Percentiles rank a stretch among this genome's conserved stretches.
phyloP scores from a whole-genome alignment of 2,113 vertebrate species.

The Aramus guarauna region DNA sequence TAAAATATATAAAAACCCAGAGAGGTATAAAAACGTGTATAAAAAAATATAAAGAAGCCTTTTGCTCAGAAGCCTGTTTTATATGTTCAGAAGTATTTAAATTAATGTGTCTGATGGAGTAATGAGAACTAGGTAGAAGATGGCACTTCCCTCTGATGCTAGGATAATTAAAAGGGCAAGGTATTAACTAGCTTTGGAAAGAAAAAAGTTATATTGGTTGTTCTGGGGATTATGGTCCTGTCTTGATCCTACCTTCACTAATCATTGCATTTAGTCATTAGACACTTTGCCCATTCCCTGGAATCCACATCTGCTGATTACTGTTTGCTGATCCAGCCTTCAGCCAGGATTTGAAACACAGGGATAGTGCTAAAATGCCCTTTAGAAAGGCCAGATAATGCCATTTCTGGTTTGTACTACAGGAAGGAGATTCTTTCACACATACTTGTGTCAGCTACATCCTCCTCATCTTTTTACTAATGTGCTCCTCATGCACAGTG shows the following conservation, averaged over 20 bases:
- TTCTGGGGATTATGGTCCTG: background rate
- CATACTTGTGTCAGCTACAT: background rate
- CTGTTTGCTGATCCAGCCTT: slow-evolving; percentile 1
- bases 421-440: background rate
- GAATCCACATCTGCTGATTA: slow-evolving; percentile 39
- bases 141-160: background rate
- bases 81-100: slow-evolving; percentile 19
- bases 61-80: background rate
- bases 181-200: slow-evolving; percentile 38
- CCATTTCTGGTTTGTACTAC: background rate
- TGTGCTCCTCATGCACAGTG: background rate
- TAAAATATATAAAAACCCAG: background rate
- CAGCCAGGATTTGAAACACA: background rate
- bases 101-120: background rate
- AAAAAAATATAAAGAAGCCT: background rate
- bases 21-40: background rate
- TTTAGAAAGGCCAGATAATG: slow-evolving; percentile 59
- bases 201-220: background rate
- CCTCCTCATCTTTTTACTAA: slow-evolving; percentile 5
- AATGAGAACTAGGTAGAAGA: slow-evolving; percentile 27
- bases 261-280: slow-evolving; percentile 34
- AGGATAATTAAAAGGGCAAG: slow-evolving; percentile 55
- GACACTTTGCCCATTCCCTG: slow-evolving; percentile 18
- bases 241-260: slow-evolving; percentile 3
- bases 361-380: slow-evolving; percentile 19